Base-by-base conservation (phyloP, 2,888 invertebrate genomes). In the Erannis defoliaria region DNA sequence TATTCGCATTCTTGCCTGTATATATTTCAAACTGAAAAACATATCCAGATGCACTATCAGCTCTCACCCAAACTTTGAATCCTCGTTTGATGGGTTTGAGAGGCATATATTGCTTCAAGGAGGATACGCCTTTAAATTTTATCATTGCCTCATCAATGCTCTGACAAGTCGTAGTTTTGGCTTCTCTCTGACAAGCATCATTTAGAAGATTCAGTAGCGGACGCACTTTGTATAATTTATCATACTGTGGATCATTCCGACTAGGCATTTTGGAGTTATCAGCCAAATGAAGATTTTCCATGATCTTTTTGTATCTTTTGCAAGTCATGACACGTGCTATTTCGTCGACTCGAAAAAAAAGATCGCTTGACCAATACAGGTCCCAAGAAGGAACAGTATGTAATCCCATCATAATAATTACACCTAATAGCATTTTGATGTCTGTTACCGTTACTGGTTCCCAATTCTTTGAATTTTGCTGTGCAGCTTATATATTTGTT, bases 311-410 rank as follows among this genome's bases (percentile, higher is more conserved):
- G 62, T 71, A 74, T 21, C 71, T 51, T 65, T 72, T 68, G 35
- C 57, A 55, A 53, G 73, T 59, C 73, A 74, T 73, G 58, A 67
- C 57, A 50, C 63, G 54, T 55, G 72, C 73, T 64, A 74, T 72
- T 19, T 58, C 46, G 29, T 37, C 26, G 26, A 71, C 72, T 43
- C 62, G 61, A 64, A 72, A 68, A 58, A 58, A 58, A 45, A 67
- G 67, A 63, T 73, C 71, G 51, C 63, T 62, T 59, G 74, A 70
- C 71, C 73, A 75, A 70, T 73, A 74, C 63, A 67, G 18, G 16
- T 38, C 38, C 18, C 16, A 18, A 18, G 18, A 38, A 18, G 38
- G 38, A 16, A 38, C 18, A 18, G 16, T 38, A 18, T 38, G 38
- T 18, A 38, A 18, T 18, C 38, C 38, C 38, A 38, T 38, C 18